These are phyloP conservation scores for Bombyx mandarina DNA, from an alignment of 1,140 invertebrate species.

Conservation along the genomic window DNA sequence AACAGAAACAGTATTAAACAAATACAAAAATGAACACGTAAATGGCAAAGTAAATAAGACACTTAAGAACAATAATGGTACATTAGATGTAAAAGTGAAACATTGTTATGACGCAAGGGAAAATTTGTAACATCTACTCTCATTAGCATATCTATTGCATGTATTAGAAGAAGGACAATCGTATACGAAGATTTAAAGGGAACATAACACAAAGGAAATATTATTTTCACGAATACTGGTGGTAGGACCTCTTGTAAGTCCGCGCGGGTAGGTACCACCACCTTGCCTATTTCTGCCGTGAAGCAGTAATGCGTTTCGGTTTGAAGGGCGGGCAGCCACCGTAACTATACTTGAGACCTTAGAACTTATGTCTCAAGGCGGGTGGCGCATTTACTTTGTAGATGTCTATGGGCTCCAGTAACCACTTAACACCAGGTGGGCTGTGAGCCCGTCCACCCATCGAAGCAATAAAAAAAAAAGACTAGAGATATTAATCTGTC, in stretches of 20 bases:
- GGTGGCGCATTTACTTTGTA: too few species aligned
- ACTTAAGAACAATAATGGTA: conserved; percentile 7
- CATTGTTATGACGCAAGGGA: conserved; percentile 25
- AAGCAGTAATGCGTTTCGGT: too few species aligned
- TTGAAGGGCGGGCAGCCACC: too few species aligned
- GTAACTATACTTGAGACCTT: too few species aligned
- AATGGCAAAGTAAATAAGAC: conserved; percentile 7
- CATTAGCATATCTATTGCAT: conserved; percentile 49
- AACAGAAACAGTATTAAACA: conserved; percentile 2
- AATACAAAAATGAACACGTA: conserved; percentile 9
- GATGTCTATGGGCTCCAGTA: too few species aligned
- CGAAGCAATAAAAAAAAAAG: too few species aligned
- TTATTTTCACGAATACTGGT: neutral
- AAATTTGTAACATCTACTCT: conserved; percentile 29
- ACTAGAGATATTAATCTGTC: neutral
- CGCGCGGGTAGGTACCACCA: too few species aligned
- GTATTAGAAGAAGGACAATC: conserved; percentile 35
- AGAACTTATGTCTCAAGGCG: too few species aligned
- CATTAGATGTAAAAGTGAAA: conserved; percentile 22
- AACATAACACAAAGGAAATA: neutral
- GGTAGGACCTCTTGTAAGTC: too few species aligned
- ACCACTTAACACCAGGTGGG: too few species aligned
- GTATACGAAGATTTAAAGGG: conserved; percentile 8
- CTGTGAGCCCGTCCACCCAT: too few species aligned
- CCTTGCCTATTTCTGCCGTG: too few species aligned